Conservation (phyloP, 2,113 vertebrate species). For the Phaethon lepturus region DNA sequence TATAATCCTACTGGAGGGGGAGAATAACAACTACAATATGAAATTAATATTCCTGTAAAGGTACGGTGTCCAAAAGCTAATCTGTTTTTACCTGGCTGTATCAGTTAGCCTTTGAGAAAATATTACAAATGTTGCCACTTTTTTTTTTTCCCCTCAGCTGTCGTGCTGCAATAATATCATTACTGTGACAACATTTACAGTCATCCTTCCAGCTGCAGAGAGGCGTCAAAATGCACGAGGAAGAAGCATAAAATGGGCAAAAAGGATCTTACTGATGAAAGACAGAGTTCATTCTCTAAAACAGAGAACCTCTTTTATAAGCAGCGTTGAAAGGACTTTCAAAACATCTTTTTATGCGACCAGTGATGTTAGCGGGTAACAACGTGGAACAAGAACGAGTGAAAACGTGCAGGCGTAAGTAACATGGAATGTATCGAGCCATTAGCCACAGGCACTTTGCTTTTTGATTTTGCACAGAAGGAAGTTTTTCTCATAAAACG, state of each 20-base stretch:
- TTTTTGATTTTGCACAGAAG: neutral
- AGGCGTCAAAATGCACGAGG: neutral
- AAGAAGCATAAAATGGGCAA: neutral
- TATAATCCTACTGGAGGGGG: neutral
- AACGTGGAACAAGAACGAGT: neutral
- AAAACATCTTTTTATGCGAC: neutral
- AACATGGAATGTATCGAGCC: neutral
- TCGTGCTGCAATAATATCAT: neutral
- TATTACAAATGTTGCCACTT: neutral
- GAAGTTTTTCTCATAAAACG: neutral
- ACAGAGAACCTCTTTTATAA: neutral
- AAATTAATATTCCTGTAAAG: neutral
- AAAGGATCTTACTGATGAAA: neutral
- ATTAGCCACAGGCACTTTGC: neutral
- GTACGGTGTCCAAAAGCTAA: neutral
- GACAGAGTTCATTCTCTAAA: neutral
- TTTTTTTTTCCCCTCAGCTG: neutral
- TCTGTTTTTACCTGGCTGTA: neutral
- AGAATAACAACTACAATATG: neutral
- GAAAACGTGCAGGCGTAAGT: neutral
- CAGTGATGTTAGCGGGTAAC: neutral
- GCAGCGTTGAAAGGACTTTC: neutral
- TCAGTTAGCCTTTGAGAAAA: neutral
- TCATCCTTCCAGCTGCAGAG: neutral
- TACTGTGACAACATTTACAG: neutral